Conservation (phyloP, 2,888 invertebrate genomes). For the Hecatera dysodea region DNA sequence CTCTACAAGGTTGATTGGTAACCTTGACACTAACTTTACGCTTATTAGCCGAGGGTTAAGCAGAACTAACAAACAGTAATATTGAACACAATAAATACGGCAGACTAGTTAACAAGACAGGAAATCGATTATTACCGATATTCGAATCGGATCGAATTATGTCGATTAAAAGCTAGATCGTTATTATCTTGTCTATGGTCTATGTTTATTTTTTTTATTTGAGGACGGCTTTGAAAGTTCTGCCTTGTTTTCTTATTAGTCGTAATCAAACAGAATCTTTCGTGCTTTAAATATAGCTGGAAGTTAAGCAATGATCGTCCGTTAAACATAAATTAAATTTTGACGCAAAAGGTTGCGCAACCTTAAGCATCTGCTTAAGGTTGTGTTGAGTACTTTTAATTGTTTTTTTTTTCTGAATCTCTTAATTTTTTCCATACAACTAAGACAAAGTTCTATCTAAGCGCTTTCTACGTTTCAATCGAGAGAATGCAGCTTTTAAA, state of each 20-base stretch:
- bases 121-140: constrained; percentile 63
- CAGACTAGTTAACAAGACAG: constrained; percentile 45
- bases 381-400: no score
- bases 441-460: neutral
- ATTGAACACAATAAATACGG: constrained; percentile 48
- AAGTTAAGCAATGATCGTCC: neutral
- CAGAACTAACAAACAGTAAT: constrained; percentile 61
- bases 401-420: no score
- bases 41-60: constrained; percentile 57
- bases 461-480: neutral
- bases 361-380: no score
- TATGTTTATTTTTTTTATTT: constrained; percentile 13
- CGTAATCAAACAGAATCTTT: constrained; percentile 1
- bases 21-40: constrained; percentile 72
- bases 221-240: constrained; percentile 5
- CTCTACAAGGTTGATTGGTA: constrained; percentile 55
- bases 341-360: no score
- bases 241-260: constrained; percentile 1
- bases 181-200: constrained; percentile 32
- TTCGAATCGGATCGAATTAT: constrained; percentile 55
- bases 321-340: neutral
- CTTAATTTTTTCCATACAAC: neutral
- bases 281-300: neutral
- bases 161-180: constrained; percentile 23
- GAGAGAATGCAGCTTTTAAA: neutral